These are phyloP conservation scores for Apodemus agrarius DNA, from an alignment of 2,797 vertebrate species.

Conservation along the genomic window DNA sequence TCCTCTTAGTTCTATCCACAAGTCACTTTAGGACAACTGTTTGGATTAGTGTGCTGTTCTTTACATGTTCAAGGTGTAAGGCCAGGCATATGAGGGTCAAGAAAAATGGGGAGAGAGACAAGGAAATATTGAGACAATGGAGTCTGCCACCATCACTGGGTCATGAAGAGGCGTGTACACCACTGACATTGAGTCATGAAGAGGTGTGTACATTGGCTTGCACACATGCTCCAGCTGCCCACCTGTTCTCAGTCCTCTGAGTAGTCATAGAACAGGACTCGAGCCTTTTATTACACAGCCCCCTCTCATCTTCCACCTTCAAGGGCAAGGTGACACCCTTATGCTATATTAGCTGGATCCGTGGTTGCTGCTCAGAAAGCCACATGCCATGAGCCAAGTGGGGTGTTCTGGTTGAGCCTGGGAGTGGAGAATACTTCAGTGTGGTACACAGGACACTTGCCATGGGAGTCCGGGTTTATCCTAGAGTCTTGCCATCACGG, in stretches of 20 bases:
- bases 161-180: no score
- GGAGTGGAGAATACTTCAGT: not conserved
- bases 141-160: rapidly evolving
- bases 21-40: not conserved
- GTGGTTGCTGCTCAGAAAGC: not conserved
- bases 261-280: not conserved
- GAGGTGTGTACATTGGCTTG: rapidly evolving
- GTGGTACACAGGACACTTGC: not conserved
- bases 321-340: not conserved
- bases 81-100: not conserved
- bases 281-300: not conserved
- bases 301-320: not conserved
- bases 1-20: not conserved
- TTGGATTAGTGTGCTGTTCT: not conserved
- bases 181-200: no score
- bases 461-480: not conserved
- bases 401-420: not conserved
- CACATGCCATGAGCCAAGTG: not conserved
- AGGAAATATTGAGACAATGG: not conserved
- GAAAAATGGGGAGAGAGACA: not conserved
- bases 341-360: not conserved
- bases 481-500: not conserved
- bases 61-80: not conserved
- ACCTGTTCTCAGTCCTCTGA: not conserved
- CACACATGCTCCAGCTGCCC: not conserved